Evolutionary conservation across 2,797 vertebrate species (phyloP).

Genomic region (Tamandua tetradactyla): DNA sequence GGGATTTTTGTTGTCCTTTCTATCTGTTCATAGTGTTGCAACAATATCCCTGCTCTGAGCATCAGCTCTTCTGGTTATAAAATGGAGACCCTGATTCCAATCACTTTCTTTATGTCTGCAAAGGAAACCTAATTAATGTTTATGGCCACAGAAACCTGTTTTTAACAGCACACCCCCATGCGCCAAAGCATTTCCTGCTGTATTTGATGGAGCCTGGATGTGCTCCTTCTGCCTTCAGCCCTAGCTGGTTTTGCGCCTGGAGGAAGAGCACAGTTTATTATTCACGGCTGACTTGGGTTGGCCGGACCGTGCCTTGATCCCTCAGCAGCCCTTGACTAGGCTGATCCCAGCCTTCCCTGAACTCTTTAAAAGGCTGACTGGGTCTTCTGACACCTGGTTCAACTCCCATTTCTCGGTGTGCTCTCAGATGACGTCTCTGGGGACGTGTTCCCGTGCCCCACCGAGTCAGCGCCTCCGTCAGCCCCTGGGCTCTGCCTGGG

Average conservation of each 20-base stretch:
- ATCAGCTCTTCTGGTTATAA: neutral
- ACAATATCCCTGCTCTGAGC: neutral
- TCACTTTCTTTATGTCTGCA: neutral
- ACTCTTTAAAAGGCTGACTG: conserved; percentile 8
- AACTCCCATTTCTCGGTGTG: conserved; percentile 21
- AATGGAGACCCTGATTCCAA: neutral
- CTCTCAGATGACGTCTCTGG: conserved; percentile 32
- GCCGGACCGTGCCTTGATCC: conserved; percentile 21
- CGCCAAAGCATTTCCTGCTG: neutral
- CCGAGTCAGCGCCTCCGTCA: conserved; percentile 7
- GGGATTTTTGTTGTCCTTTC: neutral
- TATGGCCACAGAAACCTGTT: neutral
- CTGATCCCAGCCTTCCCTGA: conserved; percentile 57
- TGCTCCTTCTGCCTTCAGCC: neutral
- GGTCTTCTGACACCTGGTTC: conserved; percentile 52
- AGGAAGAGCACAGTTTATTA: conserved; percentile 46
- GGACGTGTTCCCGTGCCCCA: conserved; percentile 32
- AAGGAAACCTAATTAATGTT: conserved; percentile 20
- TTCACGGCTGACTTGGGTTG: conserved; percentile 21
- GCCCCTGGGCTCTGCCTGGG: neutral
- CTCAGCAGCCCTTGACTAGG: neutral
- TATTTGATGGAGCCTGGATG: neutral
- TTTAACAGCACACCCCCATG: neutral
- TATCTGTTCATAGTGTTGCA: conserved; percentile 4
- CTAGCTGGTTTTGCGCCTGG: neutral